Conservation (phyloP, 2,113 vertebrate species). For the Epinephelus lanceolatus region DNA sequence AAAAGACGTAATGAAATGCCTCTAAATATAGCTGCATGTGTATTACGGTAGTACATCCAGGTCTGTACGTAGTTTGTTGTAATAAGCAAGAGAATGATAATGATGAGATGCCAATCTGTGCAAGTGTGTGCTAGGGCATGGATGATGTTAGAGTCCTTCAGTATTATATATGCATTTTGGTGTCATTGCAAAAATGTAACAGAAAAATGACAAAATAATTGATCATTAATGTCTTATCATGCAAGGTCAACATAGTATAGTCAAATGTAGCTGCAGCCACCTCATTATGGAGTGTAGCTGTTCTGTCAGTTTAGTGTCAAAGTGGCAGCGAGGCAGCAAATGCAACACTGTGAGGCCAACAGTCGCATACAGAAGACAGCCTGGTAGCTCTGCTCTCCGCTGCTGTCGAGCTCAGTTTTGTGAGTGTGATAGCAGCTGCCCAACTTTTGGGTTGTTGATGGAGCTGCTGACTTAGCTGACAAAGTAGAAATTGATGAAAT, state of each 20-base stretch:
- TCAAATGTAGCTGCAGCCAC: neutral
- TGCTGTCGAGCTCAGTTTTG: constrained; percentile 2
- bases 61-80: neutral
- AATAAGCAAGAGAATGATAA: neutral
- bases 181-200: neutral
- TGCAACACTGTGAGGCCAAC: neutral
- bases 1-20: neutral
- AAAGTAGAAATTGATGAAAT: neutral
- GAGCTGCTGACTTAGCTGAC: neutral
- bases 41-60: neutral
- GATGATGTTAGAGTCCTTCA: neutral
- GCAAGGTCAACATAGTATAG: neutral
- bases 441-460: neutral
- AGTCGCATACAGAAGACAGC: neutral
- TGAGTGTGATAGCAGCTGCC: neutral
- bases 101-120: neutral
- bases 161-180: neutral
- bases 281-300: constrained; percentile 4
- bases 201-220: neutral
- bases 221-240: neutral
- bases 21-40: neutral
- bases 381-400: neutral
- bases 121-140: neutral
- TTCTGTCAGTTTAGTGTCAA: neutral
- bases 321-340: neutral